Percentiles rank a stretch among this genome's conserved stretches.
Conservation (phyloP, 1,140 invertebrate species). For the Camponotus floridanus region DNA sequence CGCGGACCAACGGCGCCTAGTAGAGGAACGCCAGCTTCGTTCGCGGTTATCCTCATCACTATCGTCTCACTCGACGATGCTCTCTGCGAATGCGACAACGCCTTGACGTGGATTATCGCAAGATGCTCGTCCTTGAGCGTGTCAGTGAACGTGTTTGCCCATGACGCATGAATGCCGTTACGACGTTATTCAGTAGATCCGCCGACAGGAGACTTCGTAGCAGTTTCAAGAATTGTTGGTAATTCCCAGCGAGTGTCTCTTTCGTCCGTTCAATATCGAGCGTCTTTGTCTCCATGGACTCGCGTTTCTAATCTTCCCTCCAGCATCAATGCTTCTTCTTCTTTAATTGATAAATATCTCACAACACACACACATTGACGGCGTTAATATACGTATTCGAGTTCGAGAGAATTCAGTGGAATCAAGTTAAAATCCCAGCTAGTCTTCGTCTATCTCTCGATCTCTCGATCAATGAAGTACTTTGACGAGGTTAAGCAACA, state of each 20-base stretch:
- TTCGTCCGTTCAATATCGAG: slow-evolving; percentile 42
- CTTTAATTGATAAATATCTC: background rate
- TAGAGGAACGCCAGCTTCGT: slow-evolving; percentile 83
- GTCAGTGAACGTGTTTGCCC: slow-evolving; percentile 27
- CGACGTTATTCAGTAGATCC: slow-evolving; percentile 27
- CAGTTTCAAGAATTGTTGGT: slow-evolving; percentile 42
- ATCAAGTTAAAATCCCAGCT: slow-evolving; percentile 28
- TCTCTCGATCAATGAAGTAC: slow-evolving; percentile 23
- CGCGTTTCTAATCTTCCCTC: slow-evolving; percentile 39
- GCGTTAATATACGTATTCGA: background rate
- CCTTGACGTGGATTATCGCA: slow-evolving; percentile 57
- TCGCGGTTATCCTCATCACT: slow-evolving; percentile 83
- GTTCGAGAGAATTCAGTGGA: background rate
- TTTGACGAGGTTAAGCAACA: slow-evolving; percentile 45
- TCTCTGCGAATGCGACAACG: slow-evolving; percentile 49
- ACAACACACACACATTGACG: too few species aligned
- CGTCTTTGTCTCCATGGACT: slow-evolving; percentile 43
- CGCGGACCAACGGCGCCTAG: slow-evolving; percentile 84
- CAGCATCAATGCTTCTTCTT: background rate
- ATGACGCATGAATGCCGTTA: slow-evolving; percentile 1
- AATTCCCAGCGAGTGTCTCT: slow-evolving; percentile 39
- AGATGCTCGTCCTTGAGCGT: slow-evolving; percentile 2
- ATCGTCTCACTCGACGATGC: slow-evolving; percentile 73
- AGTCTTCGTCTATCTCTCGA: slow-evolving; percentile 18
- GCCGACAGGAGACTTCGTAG: background rate